Conservation (phyloP, 2,113 vertebrate genomes). For the Rhodinocichla rosea region DNA sequence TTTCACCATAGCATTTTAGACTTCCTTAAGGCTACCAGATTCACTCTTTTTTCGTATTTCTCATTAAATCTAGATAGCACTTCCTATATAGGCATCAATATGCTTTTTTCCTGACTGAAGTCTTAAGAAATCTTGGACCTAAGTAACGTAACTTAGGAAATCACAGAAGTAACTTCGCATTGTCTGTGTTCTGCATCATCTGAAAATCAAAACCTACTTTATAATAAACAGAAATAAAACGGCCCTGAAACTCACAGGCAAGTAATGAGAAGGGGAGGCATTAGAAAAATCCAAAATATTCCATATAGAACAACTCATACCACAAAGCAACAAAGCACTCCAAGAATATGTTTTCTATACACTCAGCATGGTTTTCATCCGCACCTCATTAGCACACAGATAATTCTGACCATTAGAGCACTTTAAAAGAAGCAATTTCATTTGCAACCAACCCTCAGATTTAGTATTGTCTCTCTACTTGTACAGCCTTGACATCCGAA, state of each 20-base stretch:
- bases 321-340: slow-evolving; percentile 28
- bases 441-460: neutral
- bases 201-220: neutral
- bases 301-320: neutral
- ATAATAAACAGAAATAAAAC: neutral
- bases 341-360: slow-evolving; percentile 22
- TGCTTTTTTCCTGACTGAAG: neutral
- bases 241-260: neutral
- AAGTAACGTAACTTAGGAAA: neutral
- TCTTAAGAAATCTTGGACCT: neutral
- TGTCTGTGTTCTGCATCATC: neutral
- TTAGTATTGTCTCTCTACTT: neutral
- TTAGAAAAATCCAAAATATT: slow-evolving; percentile 29
- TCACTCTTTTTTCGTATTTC: neutral
- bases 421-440: neutral
- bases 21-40: neutral
- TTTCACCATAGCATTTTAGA: neutral
- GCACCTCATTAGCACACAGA: slow-evolving; percentile 26
- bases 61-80: neutral
- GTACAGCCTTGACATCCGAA: neutral
- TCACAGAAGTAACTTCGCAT: neutral
- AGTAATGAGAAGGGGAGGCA: neutral
- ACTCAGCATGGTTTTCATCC: slow-evolving; percentile 19
- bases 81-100: neutral
- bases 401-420: neutral